These are phyloP conservation scores for Pachyrhynchus sulphureomaculatus DNA, from an alignment of 1,140 invertebrate genomes.

Conservation along the genomic window DNA sequence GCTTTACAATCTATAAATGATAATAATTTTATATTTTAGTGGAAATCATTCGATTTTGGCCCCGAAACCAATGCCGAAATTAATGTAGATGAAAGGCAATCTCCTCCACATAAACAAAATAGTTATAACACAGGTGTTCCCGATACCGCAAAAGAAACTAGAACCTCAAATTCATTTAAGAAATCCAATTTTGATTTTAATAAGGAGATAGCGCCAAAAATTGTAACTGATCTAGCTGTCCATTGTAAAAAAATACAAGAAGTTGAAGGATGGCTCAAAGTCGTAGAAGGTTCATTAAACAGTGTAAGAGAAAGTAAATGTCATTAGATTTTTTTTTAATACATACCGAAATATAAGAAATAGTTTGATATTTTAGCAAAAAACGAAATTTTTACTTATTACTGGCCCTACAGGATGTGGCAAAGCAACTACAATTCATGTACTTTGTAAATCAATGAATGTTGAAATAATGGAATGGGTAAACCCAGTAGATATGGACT, in stretches of 20 bases:
- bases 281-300: background rate
- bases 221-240: constrained; percentile 59
- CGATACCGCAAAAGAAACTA: background rate
- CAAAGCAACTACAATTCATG: constrained; percentile 64
- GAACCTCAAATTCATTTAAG: background rate
- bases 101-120: background rate
- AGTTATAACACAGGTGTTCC: background rate
- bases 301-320: background rate
- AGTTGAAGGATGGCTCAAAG: constrained; percentile 45
- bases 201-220: constrained; percentile 57
- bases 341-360: background rate
- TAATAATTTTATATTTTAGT: constrained; percentile 23
- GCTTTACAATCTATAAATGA: background rate
- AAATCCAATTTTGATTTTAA: constrained; percentile 37
- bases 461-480: constrained; percentile 70
- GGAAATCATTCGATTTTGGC: constrained; percentile 43
- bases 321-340: background rate
- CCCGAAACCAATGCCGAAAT: constrained; percentile 20
- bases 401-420: constrained; percentile 70
- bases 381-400: constrained; percentile 59
- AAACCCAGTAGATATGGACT: constrained; percentile 63
- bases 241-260: constrained; percentile 65
- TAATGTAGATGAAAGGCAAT: constrained; percentile 5
- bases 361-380: constrained; percentile 35
- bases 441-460: constrained; percentile 60